A percentile compares a stretch with the other conserved stretches of the same genome.
Conservation (phyloP, 1,140 invertebrate species). For the Cydia strobilella region DNA sequence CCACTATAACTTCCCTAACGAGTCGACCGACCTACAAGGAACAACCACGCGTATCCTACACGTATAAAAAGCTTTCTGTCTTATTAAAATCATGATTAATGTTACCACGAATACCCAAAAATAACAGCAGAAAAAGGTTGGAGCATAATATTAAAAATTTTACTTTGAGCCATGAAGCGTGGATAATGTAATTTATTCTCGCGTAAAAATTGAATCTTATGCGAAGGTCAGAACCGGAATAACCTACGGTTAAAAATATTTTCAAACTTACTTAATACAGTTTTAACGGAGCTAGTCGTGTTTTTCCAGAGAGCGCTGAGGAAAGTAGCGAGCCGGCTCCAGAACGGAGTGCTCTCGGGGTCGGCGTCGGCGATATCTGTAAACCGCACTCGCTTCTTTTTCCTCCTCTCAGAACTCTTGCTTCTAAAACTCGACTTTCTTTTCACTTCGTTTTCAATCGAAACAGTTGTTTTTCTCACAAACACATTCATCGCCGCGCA, state of each 20-base stretch:
- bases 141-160: constrained; percentile 30
- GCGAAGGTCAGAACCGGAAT: constrained; percentile 26
- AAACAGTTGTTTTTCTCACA: constrained; percentile 2
- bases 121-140: constrained; percentile 30
- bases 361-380: constrained; percentile 45
- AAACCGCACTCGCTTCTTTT: constrained; percentile 67
- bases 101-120: constrained; percentile 8
- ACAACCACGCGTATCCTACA: not conserved
- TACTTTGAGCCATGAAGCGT: constrained; percentile 27
- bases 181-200: constrained; percentile 29
- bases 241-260: constrained; percentile 33
- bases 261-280: constrained; percentile 57
- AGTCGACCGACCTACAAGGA: not conserved
- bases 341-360: constrained; percentile 49
- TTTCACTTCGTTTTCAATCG: constrained; percentile 52
- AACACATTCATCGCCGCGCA: not conserved
- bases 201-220: constrained; percentile 28
- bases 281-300: constrained; percentile 50
- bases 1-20: not conserved
- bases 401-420: constrained; percentile 49
- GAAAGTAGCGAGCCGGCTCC: constrained; percentile 56
- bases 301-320: constrained; percentile 59
- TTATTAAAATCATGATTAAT: constrained; percentile 23
- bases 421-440: constrained; percentile 58
- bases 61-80: not conserved